These are phyloP conservation scores for Eulemur mongoz DNA, from an alignment of 2,797 vertebrate species.

Conservation along the genomic window DNA sequence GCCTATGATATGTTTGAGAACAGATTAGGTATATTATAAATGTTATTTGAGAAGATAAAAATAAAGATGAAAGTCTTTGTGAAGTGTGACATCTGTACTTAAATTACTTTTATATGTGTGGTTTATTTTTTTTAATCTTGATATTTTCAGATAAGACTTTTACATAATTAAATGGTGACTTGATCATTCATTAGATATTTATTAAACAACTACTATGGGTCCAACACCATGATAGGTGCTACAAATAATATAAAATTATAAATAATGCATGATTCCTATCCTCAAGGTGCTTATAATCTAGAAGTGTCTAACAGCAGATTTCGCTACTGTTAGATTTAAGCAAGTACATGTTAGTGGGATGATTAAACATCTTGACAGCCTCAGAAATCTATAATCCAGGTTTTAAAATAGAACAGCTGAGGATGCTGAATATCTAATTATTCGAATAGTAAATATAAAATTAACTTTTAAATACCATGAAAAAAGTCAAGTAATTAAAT, in stretches of 20 bases:
- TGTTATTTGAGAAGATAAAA: conserved; percentile 53
- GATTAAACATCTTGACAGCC: background rate
- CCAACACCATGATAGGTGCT: background rate
- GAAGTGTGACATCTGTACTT: background rate
- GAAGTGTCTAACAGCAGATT: background rate
- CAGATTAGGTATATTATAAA: background rate
- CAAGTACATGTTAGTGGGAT: background rate
- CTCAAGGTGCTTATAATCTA: background rate
- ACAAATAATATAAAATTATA: background rate
- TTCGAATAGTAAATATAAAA: background rate
- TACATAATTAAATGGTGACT: background rate
- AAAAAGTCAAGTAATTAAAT: background rate
- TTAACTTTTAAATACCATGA: conserved; percentile 24
- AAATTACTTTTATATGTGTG: conserved; percentile 21
- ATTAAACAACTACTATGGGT: background rate
- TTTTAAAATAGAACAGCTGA: background rate
- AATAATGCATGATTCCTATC: background rate
- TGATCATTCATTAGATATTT: conserved; percentile 2
- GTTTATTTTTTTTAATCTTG: background rate
- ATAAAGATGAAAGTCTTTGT: conserved; percentile 20
- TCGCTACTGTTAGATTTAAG: background rate
- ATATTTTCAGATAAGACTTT: conserved; percentile 1
- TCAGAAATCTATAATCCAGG: background rate
- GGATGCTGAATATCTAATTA: background rate
- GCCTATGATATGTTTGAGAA: background rate